Evolutionary conservation across 2,797 vertebrate species (phyloP).

Genomic region (Pachyuromys duprasi): DNA sequence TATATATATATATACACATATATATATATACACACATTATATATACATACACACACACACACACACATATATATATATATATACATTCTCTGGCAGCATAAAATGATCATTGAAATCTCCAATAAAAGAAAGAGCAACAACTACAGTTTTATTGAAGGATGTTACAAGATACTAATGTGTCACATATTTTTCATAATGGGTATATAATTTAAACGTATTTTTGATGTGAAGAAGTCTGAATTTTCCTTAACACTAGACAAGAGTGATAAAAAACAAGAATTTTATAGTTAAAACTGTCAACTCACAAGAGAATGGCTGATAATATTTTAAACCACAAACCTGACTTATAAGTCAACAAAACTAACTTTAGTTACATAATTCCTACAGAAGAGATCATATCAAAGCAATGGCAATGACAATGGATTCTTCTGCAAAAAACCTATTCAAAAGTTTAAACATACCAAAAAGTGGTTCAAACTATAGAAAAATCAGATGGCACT

Average conservation of each 20-base stretch:
- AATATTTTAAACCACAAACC: background rate
- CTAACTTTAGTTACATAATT: background rate
- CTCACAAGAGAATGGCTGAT: background rate
- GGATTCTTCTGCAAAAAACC: background rate
- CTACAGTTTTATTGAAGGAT: background rate
- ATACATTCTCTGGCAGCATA: background rate
- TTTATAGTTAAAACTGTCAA: background rate
- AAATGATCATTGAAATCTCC: background rate
- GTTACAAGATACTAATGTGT: background rate
- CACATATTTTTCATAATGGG: background rate
- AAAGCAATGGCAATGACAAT: background rate
- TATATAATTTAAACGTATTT: background rate
- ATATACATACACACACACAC: no score
- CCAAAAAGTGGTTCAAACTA: background rate
- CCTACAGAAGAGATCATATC: background rate
- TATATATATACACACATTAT: no score
- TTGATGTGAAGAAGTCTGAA: background rate
- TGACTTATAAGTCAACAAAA: background rate
- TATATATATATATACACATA: no score
- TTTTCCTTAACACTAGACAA: background rate
- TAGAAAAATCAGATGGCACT: background rate
- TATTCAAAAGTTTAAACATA: background rate
- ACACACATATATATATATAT: no score
- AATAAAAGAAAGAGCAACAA: background rate
- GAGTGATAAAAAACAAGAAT: background rate